Base-by-base conservation (phyloP, 2,797 vertebrate genomes). In the Spheniscus humboldti region DNA sequence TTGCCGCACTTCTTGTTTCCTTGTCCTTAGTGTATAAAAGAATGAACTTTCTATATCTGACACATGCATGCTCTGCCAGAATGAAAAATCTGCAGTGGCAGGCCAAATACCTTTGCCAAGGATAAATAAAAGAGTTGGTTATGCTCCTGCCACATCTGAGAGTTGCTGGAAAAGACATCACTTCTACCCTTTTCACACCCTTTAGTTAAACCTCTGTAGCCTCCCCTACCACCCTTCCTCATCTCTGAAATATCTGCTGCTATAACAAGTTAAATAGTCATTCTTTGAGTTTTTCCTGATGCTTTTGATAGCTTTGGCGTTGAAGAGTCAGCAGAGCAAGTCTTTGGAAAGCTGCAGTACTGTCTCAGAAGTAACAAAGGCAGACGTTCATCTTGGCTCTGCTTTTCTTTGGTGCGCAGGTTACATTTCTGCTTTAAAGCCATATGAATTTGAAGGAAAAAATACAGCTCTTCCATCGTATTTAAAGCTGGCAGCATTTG, bases 71-170 rank as follows among this genome's bases (percentile, higher is more conserved):
- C 84, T 94, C 90, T 95, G 91, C 72, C 94, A 97, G 86, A 86
- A 90, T 91, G 88, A 95, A 93, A 96, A 91, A 93, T 57, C 48
- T 91, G 84, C 86, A 80, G 66, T 73, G 92, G 82, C 95, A 97
- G 90, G 60, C 69, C 91, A 90, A 94, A 86, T 72, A 35, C 62
- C 85, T 93, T 78, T 91, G 88, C 94, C 88, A 92, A 91, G 88
- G 93, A 93, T 93, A 96, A 97, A 97, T 89, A 94, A 93, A 90
- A 86, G 95, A 84, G 80, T 86, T 97, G 95, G 90, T 96, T 97
- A 56, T 94, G 80, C 79, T 95, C 71, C 90, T 96, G 94, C 80
- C 95, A 96, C 87, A 79, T 95, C 88, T 71, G 69, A 97, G 90
- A 95, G 92, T 30, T 96, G 93, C 91, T 96, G 91, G 67, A 72